These are phyloP conservation scores for Luscinia megarhynchos DNA, from an alignment of 2,797 vertebrate genomes.

Conservation along the genomic window DNA sequence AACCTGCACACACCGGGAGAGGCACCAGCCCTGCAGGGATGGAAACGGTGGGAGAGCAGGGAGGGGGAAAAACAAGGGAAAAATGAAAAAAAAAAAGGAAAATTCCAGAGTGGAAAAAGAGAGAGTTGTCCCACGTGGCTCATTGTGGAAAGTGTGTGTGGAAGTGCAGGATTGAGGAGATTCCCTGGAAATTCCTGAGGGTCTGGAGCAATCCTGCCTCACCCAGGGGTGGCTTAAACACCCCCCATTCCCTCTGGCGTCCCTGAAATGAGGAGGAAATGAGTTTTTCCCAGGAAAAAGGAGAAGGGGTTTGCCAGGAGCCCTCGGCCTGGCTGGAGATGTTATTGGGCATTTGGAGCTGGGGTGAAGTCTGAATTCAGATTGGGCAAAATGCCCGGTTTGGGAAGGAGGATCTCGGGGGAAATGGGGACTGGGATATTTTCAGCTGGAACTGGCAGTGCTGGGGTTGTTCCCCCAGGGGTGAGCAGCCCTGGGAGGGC, in stretches of 20 bases:
- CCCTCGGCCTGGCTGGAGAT: background rate
- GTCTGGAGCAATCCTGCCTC: background rate
- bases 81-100: background rate
- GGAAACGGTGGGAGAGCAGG: accelerated
- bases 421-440: background rate
- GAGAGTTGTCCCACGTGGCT: background rate
- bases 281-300: background rate
- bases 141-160: background rate
- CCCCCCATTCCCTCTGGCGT: background rate
- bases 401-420: background rate
- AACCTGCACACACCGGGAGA: background rate
- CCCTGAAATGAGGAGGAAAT: background rate
- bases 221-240: background rate
- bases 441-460: background rate
- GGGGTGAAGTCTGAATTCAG: background rate
- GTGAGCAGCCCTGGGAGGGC: background rate
- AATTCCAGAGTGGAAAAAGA: background rate
- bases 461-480: background rate
- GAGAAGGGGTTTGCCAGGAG: background rate
- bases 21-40: background rate
- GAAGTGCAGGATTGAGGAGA: background rate
- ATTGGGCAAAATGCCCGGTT: background rate
- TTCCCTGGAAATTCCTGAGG: background rate
- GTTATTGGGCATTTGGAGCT: background rate
- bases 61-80: background rate